Percentiles rank a stretch among this genome's conserved stretches.
Conservation (phyloP, 1,140 invertebrate species). For the Brachionus calyciflorus region DNA sequence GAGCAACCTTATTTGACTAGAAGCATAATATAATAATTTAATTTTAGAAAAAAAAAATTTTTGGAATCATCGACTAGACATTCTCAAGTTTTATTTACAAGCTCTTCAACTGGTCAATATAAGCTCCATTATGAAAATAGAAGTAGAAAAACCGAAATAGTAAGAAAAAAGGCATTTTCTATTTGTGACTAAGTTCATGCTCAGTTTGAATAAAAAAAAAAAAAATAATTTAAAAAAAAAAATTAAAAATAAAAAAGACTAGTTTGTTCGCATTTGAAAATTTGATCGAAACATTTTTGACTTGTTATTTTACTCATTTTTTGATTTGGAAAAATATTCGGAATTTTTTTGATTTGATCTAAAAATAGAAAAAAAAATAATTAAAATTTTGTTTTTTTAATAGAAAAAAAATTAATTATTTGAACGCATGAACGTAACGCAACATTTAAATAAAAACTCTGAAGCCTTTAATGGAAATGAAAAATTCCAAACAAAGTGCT, state of each 20-base stretch:
- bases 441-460: too few species aligned
- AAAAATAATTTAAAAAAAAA: background rate
- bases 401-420: too few species aligned
- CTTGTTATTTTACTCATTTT: too few species aligned
- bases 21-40: too few species aligned
- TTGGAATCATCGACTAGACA: too few species aligned
- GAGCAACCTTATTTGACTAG: slow-evolving; percentile 10
- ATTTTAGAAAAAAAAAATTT: too few species aligned
- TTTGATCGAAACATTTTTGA: too few species aligned
- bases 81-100: slow-evolving; percentile 13
- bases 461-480: too few species aligned
- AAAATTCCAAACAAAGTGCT: too few species aligned
- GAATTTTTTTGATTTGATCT: background rate
- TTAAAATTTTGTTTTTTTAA: background rate
- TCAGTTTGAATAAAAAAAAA: background rate
- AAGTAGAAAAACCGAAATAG: slow-evolving; percentile 1
- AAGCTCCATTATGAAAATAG: background rate
- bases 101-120: background rate
- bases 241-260: background rate
- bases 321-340: too few species aligned
- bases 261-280: slow-evolving; percentile 5
- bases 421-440: too few species aligned
- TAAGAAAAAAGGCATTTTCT: slow-evolving; percentile 25
- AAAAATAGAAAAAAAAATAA: background rate
- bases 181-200: background rate